Evolutionary conservation across 53 echinoderm and acorn worm genomes (phyloP).

Genomic region (Echinometra lucunter): DNA sequence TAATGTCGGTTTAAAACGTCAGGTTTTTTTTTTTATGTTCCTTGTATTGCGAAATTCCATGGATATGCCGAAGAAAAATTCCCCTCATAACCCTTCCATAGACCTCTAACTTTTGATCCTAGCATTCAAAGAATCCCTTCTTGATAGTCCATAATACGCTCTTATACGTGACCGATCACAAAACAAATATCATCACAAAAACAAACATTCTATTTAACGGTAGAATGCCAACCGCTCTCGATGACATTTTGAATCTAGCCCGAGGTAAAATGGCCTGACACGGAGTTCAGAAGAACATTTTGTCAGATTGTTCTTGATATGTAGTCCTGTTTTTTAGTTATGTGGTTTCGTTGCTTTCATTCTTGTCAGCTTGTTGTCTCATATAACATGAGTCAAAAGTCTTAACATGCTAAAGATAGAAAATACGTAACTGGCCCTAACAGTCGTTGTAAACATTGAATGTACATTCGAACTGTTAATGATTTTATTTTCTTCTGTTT

Average conservation of each 20-base stretch:
- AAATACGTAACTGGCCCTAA: no score
- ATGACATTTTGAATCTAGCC: conserved; percentile 51
- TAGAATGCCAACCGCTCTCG: conserved; percentile 32
- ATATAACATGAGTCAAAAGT: no score
- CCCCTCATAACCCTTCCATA: background rate
- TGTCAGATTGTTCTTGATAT: no score
- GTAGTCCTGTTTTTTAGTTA: no score
- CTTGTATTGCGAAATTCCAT: background rate
- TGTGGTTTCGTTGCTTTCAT: no score
- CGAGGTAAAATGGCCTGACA: conserved; percentile 21
- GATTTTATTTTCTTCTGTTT: no score
- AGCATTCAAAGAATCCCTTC: conserved; percentile 1
- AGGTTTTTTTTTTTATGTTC: background rate
- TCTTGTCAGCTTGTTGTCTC: no score
- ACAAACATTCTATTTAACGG: conserved; percentile 49
- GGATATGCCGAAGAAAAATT: background rate
- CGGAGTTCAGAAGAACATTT: background rate
- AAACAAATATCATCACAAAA: conserved; percentile 51
- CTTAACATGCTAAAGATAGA: no score
- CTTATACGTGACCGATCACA: conserved; percentile 41
- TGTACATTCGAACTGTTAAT: no score
- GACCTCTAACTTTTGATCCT: background rate
- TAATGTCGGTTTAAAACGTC: no score
- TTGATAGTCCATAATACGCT: conserved; percentile 7
- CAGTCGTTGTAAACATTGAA: no score